phyloP scores from a whole-genome alignment of 2,888 invertebrate genomes.

The Eulithis prunata region DNA sequence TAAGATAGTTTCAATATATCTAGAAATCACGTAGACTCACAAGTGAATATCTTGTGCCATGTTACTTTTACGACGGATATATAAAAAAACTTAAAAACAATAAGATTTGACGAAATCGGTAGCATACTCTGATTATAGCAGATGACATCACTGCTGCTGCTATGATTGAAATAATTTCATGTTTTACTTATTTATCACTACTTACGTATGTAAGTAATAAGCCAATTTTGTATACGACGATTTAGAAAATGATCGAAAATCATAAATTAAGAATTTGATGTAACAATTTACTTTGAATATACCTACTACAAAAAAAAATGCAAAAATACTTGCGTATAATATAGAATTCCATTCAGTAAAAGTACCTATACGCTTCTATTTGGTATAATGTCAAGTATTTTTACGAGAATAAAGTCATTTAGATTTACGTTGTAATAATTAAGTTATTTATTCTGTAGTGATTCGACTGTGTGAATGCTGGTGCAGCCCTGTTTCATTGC shows the following conservation, averaged over 20 bases:
- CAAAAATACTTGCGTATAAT: slow-evolving; percentile 1
- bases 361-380: slow-evolving; percentile 44
- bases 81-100: slow-evolving; percentile 18
- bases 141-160: not conserved
- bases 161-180: slow-evolving; percentile 4
- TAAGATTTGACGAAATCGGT: slow-evolving; percentile 11
- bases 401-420: slow-evolving; percentile 71
- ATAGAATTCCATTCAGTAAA: not conserved
- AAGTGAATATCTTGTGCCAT: slow-evolving; percentile 81
- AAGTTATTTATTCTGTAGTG: slow-evolving; percentile 78
- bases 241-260: slow-evolving; percentile 1
- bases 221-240: slow-evolving; percentile 14
- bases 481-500: slow-evolving; percentile 42
- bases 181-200: not conserved
- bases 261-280: not conserved
- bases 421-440: slow-evolving; percentile 59
- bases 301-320: not conserved
- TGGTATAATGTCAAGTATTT: slow-evolving; percentile 49
- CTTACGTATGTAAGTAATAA: not conserved
- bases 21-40: slow-evolving; percentile 58
- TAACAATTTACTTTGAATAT: too few species aligned
- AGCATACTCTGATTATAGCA: not conserved
- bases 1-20: slow-evolving; percentile 38
- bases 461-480: slow-evolving; percentile 50
- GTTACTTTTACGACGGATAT: slow-evolving; percentile 44